A percentile compares a stretch with the other conserved stretches of the same genome.
Evolutionary conservation across 2,797 vertebrate genomes (phyloP).

Genomic region (Silurus lanzhouensis): DNA sequence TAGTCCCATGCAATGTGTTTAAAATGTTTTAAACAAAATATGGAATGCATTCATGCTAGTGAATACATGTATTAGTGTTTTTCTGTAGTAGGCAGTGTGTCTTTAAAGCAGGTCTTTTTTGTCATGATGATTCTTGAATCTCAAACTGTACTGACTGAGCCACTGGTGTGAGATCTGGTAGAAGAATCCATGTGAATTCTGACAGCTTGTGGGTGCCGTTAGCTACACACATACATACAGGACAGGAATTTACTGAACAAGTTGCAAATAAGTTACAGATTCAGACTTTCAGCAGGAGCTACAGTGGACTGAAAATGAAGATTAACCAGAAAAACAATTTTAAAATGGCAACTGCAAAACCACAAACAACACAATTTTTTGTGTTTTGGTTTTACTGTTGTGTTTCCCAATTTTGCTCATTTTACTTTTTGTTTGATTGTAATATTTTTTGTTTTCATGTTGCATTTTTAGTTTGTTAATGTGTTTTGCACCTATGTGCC

Average conservation of each 20-base stretch:
- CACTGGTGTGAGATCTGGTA: slow-evolving; percentile 56
- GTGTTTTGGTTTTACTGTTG: background rate
- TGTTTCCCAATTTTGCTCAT: background rate
- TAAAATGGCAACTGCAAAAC: background rate
- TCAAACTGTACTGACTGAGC: slow-evolving; percentile 43
- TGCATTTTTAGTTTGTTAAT: background rate
- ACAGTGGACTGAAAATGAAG: background rate
- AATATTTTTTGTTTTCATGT: background rate
- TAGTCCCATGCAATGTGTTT: background rate
- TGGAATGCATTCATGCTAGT: background rate
- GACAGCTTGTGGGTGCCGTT: slow-evolving; percentile 15
- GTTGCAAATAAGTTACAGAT: background rate
- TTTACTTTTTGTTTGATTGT: background rate
- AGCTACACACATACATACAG: slow-evolving; percentile 41
- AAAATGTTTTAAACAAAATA: background rate
- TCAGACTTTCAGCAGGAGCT: background rate
- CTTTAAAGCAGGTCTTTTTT: slow-evolving; percentile 32
- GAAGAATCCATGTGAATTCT: slow-evolving; percentile 43
- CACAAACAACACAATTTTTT: background rate
- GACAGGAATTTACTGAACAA: background rate
- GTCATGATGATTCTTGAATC: slow-evolving; percentile 15
- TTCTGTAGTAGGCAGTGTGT: background rate
- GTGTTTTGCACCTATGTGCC: no score
- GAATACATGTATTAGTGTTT: background rate
- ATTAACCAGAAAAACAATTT: background rate